phyloP scores from a whole-genome alignment of 2,888 invertebrate species.

The Morinoia aosen region DNA sequence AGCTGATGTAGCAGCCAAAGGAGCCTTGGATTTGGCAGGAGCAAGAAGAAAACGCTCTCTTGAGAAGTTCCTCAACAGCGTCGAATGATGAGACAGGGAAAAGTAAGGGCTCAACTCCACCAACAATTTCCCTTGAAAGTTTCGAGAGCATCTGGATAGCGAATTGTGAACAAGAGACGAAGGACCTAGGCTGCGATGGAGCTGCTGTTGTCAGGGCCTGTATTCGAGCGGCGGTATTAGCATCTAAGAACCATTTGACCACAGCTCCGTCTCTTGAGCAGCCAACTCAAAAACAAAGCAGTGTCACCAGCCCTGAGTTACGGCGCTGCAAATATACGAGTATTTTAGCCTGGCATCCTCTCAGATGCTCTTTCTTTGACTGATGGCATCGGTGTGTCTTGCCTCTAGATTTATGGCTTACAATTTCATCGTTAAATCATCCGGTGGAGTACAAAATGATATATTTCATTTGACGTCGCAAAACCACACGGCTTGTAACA shows the following conservation, averaged over 20 bases:
- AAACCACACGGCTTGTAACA: neutral
- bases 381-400: constrained; percentile 16
- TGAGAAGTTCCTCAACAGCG: constrained; percentile 53
- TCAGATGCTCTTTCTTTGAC: constrained; percentile 40
- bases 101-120: constrained; percentile 52
- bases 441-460: constrained; percentile 10
- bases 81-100: constrained; percentile 52
- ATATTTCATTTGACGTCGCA: neutral
- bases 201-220: constrained; percentile 39
- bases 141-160: constrained; percentile 45
- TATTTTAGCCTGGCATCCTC: neutral
- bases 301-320: constrained; percentile 48
- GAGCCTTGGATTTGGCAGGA: constrained; percentile 45
- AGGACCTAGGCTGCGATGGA: neutral
- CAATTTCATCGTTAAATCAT: constrained; percentile 17
- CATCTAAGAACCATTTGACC: constrained; percentile 52
- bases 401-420: constrained; percentile 31
- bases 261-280: constrained; percentile 11
- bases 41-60: constrained; percentile 43
- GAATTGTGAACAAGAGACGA: constrained; percentile 43
- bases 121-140: constrained; percentile 51
- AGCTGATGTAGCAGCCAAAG: constrained; percentile 52
- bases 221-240: constrained; percentile 27
- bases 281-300: constrained; percentile 50
- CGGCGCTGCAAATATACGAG: constrained; percentile 10